These are phyloP conservation scores for Achatina immaculata DNA, from an alignment of 1,140 invertebrate genomes.

Conservation along the genomic window DNA sequence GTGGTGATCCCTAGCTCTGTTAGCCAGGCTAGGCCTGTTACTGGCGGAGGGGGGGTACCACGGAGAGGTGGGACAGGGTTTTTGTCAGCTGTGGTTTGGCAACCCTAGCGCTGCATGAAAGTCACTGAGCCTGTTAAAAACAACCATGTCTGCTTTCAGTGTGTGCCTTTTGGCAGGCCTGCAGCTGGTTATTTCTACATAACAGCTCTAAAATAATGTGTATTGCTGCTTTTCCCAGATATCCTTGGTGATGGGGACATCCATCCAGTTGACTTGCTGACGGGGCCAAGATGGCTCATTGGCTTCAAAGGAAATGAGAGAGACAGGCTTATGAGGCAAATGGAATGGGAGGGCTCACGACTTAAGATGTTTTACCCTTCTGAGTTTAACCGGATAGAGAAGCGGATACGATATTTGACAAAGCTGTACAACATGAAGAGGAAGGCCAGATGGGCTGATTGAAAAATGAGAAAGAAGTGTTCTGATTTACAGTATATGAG, in stretches of 20 bases:
- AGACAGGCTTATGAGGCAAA: slow-evolving; percentile 55
- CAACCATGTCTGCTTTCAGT: no score
- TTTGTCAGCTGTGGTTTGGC: no score
- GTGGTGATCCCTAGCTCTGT: no score
- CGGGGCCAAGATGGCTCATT: slow-evolving; percentile 87
- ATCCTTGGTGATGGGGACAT: slow-evolving; percentile 87
- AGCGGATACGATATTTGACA: slow-evolving; percentile 56
- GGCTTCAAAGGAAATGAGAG: slow-evolving; percentile 88
- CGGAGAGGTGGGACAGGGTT: no score
- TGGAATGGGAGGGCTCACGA: slow-evolving; percentile 55
- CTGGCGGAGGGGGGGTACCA: no score
- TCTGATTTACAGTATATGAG: background rate
- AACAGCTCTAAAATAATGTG: no score
- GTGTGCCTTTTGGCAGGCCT: no score
- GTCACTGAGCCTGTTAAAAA: no score
- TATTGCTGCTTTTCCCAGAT: slow-evolving; percentile 71
- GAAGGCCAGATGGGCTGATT: background rate
- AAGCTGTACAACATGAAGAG: slow-evolving; percentile 56
- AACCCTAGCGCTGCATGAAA: no score
- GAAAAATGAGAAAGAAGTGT: background rate
- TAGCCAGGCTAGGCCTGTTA: no score
- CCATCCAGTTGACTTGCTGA: slow-evolving; percentile 85
- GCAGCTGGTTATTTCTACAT: no score
- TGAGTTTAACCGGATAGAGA: slow-evolving; percentile 50
- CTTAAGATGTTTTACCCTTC: slow-evolving; percentile 50